phyloP scores from a whole-genome alignment of 2,113 vertebrate species.

The Eptesicus fuscus region DNA sequence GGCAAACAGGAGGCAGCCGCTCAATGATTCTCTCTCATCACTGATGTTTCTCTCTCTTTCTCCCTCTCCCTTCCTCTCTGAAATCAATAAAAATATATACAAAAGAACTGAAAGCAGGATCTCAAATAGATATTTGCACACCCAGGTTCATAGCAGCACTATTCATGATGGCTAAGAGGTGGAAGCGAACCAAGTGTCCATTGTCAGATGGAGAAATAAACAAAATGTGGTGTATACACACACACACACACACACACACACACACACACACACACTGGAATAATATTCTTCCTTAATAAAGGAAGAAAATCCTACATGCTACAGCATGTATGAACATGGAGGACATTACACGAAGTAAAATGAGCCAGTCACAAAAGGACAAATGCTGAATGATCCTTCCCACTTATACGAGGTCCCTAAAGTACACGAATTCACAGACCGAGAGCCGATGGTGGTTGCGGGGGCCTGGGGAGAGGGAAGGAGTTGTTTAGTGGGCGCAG shows the following conservation, averaged over 20 bases:
- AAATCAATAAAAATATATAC: too few relatives aligned
- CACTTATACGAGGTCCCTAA: not conserved
- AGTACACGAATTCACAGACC: not conserved
- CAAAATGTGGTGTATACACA: not conserved
- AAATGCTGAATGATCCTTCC: not conserved
- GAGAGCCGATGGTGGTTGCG: not conserved
- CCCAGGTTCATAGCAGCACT: accelerated
- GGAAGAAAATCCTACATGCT: not conserved
- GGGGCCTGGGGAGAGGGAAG: too few relatives aligned
- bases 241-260: not conserved
- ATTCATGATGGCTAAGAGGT: not conserved
- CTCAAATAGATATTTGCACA: not conserved
- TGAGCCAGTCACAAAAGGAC: not conserved
- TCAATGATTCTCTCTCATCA: too few relatives aligned
- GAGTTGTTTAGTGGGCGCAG: accelerated
- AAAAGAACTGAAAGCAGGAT: too few relatives aligned
- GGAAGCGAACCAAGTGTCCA: too few relatives aligned
- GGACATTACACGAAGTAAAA: not conserved
- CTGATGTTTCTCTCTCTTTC: too few relatives aligned
- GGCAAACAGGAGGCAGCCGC: too few relatives aligned
- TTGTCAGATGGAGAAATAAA: not conserved
- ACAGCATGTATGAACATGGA: not conserved
- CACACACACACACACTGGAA: not conserved
- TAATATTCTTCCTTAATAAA: not conserved
- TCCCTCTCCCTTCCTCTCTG: too few relatives aligned